phyloP scores from a whole-genome alignment of 2,888 invertebrate genomes.

The Synanthedon vespiformis region DNA sequence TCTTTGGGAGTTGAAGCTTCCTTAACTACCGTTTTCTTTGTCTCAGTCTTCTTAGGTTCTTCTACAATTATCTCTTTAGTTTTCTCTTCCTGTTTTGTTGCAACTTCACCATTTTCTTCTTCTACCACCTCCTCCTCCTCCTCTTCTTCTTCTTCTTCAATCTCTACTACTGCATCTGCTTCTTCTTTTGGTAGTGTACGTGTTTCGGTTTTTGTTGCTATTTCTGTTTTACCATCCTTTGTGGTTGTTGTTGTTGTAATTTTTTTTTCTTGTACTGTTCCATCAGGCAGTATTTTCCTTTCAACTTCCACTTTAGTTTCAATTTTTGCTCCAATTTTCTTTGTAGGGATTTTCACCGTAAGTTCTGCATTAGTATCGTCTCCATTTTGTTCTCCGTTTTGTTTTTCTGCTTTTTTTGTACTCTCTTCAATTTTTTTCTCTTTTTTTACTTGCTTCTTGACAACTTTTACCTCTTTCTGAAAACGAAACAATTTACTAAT shows the following conservation, averaged over 20 bases:
- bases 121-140: slow-evolving; percentile 33
- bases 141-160: slow-evolving; percentile 29
- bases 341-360: slow-evolving; percentile 46
- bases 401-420: slow-evolving; percentile 15
- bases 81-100: background rate
- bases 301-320: slow-evolving; percentile 58
- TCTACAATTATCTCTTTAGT: background rate
- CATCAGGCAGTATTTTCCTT: slow-evolving; percentile 49
- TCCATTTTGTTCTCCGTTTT: slow-evolving; percentile 48
- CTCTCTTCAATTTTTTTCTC: slow-evolving; percentile 33
- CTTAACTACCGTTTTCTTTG: slow-evolving; percentile 12
- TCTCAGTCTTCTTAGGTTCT: background rate
- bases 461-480: slow-evolving; percentile 52
- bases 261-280: slow-evolving; percentile 49
- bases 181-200: slow-evolving; percentile 47
- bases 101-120: background rate
- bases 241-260: slow-evolving; percentile 58
- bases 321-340: slow-evolving; percentile 51
- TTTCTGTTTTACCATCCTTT: slow-evolving; percentile 54
- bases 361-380: slow-evolving; percentile 42
- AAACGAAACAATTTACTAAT: slow-evolving; percentile 20
- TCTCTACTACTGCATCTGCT: slow-evolving; percentile 16
- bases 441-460: slow-evolving; percentile 41
- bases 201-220: slow-evolving; percentile 54
- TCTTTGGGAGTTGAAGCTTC: slow-evolving; percentile 12